A percentile compares a stretch with the other conserved stretches of the same genome.
These are phyloP conservation scores for Popillia japonica DNA, from an alignment of 1,140 invertebrate species.

Conservation along the genomic window DNA sequence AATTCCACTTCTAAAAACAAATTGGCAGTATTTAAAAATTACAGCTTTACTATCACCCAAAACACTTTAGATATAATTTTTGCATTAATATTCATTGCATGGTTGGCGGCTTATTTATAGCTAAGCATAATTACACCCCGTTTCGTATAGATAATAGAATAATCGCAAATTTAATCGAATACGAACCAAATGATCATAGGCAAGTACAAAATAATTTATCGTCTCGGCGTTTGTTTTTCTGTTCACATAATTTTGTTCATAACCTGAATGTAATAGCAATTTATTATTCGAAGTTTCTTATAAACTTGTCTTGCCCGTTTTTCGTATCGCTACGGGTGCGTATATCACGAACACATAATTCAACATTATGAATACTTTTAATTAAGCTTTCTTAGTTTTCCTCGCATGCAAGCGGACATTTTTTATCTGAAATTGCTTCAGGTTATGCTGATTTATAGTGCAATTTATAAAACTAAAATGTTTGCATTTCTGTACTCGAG, in stretches of 20 bases:
- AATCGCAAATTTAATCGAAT: too few relatives aligned
- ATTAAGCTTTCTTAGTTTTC: slow-evolving; percentile 38
- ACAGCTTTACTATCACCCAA: too few relatives aligned
- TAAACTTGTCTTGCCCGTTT: neutral
- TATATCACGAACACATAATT: slow-evolving; percentile 32
- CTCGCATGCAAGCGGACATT: neutral
- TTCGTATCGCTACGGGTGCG: neutral
- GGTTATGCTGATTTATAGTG: slow-evolving; percentile 29
- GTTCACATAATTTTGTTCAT: neutral
- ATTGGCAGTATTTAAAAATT: too few relatives aligned
- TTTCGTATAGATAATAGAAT: too few relatives aligned
- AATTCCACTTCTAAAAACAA: too few relatives aligned
- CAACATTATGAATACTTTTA: slow-evolving; percentile 40
- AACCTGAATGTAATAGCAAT: neutral
- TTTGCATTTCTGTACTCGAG: neutral
- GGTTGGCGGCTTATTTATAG: too few relatives aligned
- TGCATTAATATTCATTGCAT: too few relatives aligned
- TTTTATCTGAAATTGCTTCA: slow-evolving; percentile 40
- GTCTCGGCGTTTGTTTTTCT: too few relatives aligned
- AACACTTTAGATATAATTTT: too few relatives aligned
- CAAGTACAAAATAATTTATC: too few relatives aligned
- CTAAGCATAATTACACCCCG: too few relatives aligned
- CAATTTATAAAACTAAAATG: slow-evolving; percentile 33
- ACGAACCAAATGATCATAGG: too few relatives aligned
- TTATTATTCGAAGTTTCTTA: neutral